phyloP scores from a whole-genome alignment of 2,888 invertebrate genomes.

The Tholera decimalis region DNA sequence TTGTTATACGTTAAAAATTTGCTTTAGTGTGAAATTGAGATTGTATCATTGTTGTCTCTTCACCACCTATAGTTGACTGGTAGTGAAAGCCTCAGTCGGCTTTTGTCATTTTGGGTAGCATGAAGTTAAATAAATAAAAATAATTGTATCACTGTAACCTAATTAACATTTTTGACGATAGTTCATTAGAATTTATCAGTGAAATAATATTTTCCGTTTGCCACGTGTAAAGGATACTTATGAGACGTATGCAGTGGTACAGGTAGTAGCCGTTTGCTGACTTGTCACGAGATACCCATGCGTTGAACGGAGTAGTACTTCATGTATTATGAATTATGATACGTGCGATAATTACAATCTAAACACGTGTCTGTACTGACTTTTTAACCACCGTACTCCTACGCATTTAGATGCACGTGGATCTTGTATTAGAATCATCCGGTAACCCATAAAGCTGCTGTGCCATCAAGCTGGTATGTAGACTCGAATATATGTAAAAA shows the following conservation, averaged over 20 bases:
- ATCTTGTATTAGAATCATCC: conserved; percentile 29
- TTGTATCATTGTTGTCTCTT: too few relatives aligned
- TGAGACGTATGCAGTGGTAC: conserved; percentile 11
- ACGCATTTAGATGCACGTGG: conserved; percentile 44
- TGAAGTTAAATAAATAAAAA: too few relatives aligned
- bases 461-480: neutral
- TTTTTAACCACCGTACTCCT: conserved; percentile 31
- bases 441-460: neutral
- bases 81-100: too few relatives aligned
- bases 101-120: too few relatives aligned
- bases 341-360: conserved; percentile 21
- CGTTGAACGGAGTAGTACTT: conserved; percentile 16
- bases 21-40: too few relatives aligned
- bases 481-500: neutral
- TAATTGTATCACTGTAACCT: too few relatives aligned
- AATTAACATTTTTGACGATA: too few relatives aligned
- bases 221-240: conserved; percentile 13
- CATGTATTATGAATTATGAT: conserved; percentile 23
- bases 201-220: neutral
- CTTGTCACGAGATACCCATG: conserved; percentile 11
- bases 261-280: neutral
- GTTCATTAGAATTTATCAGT: neutral
- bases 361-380: conserved; percentile 43
- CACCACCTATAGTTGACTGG: too few relatives aligned
- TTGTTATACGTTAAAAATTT: too few relatives aligned